phyloP scores from a whole-genome alignment of 2,113 vertebrate species.

The Eretmochelys imbricata region DNA sequence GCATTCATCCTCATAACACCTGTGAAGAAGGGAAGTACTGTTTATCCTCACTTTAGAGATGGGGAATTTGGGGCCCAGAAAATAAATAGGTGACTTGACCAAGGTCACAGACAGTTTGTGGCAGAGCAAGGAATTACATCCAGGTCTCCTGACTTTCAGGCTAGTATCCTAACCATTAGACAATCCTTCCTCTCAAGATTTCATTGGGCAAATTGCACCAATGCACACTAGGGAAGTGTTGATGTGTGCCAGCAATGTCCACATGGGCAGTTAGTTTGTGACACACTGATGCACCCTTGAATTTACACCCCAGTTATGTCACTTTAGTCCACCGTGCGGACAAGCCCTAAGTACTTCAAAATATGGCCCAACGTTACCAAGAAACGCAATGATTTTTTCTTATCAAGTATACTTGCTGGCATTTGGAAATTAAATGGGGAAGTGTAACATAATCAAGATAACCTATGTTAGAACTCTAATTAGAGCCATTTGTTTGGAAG shows the following conservation, averaged over 20 bases:
- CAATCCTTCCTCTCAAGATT: not conserved
- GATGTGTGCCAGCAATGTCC: not conserved
- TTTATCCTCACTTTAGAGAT: not conserved
- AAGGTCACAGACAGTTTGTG: not conserved
- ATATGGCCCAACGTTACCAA: not conserved
- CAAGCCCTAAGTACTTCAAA: not conserved
- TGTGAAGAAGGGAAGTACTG: not conserved
- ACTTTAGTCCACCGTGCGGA: not conserved
- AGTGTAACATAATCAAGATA: not conserved
- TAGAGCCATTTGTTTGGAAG: constrained; percentile 20
- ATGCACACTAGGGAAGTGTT: not conserved
- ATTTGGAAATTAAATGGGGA: not conserved
- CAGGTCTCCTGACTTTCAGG: not conserved
- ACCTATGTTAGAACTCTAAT: not conserved
- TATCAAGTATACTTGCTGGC: constrained; percentile 15
- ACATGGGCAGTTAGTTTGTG: not conserved
- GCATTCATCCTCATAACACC: not conserved
- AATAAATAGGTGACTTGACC: not conserved
- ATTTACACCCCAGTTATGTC: not conserved
- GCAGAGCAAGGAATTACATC: not conserved
- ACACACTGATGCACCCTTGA: not conserved
- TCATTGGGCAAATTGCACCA: not conserved
- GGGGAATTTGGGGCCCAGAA: not conserved
- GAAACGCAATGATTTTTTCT: not conserved
- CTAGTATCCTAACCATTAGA: not conserved